phyloP scores from a whole-genome alignment of 2,113 vertebrate species.

The Gadus macrocephalus region DNA sequence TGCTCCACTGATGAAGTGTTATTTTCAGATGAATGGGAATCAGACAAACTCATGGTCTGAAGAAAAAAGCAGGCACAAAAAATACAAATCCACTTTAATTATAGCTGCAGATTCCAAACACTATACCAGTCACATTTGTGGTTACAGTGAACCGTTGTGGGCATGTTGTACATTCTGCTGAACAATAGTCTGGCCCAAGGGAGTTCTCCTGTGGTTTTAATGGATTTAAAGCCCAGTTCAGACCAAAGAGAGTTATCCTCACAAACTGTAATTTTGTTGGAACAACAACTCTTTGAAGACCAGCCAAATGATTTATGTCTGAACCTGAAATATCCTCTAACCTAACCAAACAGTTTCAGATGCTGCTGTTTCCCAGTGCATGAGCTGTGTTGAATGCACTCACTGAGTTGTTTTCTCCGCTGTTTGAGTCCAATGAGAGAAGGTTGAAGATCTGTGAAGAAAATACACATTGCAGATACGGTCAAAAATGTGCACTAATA shows the following conservation, averaged over 20 bases:
- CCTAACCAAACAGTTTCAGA: too few species aligned
- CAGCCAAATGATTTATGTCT: conserved; percentile 14
- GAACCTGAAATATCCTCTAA: too few species aligned
- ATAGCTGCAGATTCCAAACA: conserved; percentile 14
- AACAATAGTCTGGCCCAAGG: conserved; percentile 32
- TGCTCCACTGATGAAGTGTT: conserved; percentile 43
- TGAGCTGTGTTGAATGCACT: background rate
- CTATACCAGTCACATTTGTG: conserved; percentile 13
- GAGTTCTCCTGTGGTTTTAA: conserved; percentile 34
- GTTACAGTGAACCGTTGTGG: too few species aligned
- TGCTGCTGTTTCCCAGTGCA: too few species aligned
- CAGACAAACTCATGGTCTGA: conserved; percentile 50
- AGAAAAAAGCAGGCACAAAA: conserved; percentile 22
- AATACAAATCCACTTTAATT: conserved; percentile 38
- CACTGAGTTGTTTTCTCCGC: conserved; percentile 10
- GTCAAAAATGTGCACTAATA: too few species aligned
- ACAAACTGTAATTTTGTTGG: background rate
- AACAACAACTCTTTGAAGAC: background rate
- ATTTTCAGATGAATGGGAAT: conserved; percentile 57
- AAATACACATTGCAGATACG: conserved; percentile 5
- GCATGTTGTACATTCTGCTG: conserved; percentile 20
- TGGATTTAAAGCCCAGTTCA: background rate
- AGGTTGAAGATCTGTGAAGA: conserved; percentile 52
- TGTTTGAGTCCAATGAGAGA: conserved; percentile 28
- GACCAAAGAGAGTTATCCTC: conserved; percentile 4